Evolutionary conservation across 2,888 invertebrate genomes (phyloP).

Genomic region (Rhingia rostrata): DNA sequence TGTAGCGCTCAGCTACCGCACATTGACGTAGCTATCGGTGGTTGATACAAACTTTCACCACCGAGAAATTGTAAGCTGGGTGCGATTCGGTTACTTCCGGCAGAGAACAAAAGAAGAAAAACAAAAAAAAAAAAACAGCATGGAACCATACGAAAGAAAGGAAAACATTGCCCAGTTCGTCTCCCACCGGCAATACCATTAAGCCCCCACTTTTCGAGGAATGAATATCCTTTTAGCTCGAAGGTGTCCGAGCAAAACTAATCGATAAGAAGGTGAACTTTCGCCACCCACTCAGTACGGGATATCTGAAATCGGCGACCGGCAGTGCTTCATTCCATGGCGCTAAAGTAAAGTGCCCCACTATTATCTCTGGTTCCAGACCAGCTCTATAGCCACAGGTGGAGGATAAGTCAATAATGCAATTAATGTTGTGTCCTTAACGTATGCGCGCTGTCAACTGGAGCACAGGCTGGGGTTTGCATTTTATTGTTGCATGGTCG

Average conservation of each 20-base stretch:
- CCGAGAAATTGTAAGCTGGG: constrained; percentile 22
- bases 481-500: constrained; percentile 20
- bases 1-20: neutral
- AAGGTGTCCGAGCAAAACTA: constrained; percentile 33
- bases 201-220: constrained; percentile 3
- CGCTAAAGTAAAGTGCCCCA: constrained; percentile 56
- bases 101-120: constrained; percentile 33
- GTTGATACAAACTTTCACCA: constrained; percentile 30
- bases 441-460: neutral
- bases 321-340: constrained; percentile 38
- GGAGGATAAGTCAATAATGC: constrained; percentile 65
- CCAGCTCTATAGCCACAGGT: constrained; percentile 57
- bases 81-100: constrained; percentile 48
- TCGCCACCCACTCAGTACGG: neutral
- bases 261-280: constrained; percentile 47
- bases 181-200: constrained; percentile 8
- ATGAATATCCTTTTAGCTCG: constrained; percentile 27
- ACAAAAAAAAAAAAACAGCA: constrained; percentile 21
- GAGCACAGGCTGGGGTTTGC: neutral
- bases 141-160: constrained; percentile 33
- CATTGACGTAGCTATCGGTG: constrained; percentile 5
- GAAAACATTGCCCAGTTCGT: constrained; percentile 29
- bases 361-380: constrained; percentile 23
- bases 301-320: neutral
- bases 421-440: constrained; percentile 50